Evolutionary conservation across 2,888 invertebrate species (phyloP).

Genomic region (Parapristionchus giblindavisi): DNA sequence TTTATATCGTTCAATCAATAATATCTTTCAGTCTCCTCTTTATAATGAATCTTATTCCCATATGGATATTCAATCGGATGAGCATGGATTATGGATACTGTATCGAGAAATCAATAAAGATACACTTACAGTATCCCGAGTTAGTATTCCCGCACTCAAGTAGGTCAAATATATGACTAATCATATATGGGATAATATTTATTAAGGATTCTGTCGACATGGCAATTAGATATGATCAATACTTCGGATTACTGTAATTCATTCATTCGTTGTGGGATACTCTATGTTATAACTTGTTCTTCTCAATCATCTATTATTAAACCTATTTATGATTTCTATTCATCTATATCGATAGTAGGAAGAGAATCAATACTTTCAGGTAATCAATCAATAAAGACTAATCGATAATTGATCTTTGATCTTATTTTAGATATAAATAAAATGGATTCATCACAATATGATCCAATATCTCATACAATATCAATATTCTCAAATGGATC

Average conservation of each 20-base stretch:
- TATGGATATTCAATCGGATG: conserved; percentile 91
- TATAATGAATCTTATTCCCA: conserved; percentile 71
- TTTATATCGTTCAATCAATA: not conserved
- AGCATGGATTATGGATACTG: conserved; percentile 95
- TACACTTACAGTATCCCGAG: conserved; percentile 42
- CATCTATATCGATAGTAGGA: not conserved
- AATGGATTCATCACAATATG: conserved; percentile 22
- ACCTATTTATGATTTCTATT: conserved; percentile 35
- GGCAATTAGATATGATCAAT: not conserved
- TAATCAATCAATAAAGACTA: not conserved
- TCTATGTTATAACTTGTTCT: conserved; percentile 3
- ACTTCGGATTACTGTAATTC: conserved; percentile 3
- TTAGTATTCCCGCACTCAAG: conserved; percentile 14
- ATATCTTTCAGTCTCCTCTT: conserved; percentile 43
- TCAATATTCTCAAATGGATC: conserved; percentile 24
- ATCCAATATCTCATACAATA: conserved; percentile 16
- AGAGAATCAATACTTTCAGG: not conserved
- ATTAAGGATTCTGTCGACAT: conserved; percentile 10
- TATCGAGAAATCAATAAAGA: conserved; percentile 73
- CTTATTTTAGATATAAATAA: not conserved
- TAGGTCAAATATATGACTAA: not conserved
- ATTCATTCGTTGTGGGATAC: conserved; percentile 32
- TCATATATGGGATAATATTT: not conserved
- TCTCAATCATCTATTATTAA: not conserved
- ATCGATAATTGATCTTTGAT: not conserved